These are phyloP conservation scores for Rutpela maculata DNA, from an alignment of 2,888 invertebrate genomes.

Conservation along the genomic window DNA sequence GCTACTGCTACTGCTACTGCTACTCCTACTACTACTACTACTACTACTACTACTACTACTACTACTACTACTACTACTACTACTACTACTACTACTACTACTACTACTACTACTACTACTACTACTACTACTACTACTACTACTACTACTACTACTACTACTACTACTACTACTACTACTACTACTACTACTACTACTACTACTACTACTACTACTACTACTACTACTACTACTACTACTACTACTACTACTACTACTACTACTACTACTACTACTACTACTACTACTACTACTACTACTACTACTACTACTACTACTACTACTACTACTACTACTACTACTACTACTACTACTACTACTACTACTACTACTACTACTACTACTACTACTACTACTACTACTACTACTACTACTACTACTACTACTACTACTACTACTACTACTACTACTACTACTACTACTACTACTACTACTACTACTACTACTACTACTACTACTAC, in stretches of 20 bases:
- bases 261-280: neutral
- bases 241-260: neutral
- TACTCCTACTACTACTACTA: neutral
- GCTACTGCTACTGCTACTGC: neutral
- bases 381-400: conserved; percentile 6
- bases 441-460: conserved; percentile 2
- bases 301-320: neutral
- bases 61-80: neutral
- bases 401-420: neutral
- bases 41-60: neutral
- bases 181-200: neutral
- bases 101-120: neutral
- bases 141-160: neutral
- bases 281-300: neutral
- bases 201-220: neutral
- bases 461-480: neutral
- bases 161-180: neutral
- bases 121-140: neutral
- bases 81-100: neutral
- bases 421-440: conserved; percentile 8
- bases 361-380: conserved; percentile 8
- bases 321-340: neutral
- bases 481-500: too few relatives aligned
- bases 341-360: neutral
- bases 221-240: neutral